Evolutionary conservation across 2,888 invertebrate species (phyloP).

Genomic region (Boloria euphrosyne): DNA sequence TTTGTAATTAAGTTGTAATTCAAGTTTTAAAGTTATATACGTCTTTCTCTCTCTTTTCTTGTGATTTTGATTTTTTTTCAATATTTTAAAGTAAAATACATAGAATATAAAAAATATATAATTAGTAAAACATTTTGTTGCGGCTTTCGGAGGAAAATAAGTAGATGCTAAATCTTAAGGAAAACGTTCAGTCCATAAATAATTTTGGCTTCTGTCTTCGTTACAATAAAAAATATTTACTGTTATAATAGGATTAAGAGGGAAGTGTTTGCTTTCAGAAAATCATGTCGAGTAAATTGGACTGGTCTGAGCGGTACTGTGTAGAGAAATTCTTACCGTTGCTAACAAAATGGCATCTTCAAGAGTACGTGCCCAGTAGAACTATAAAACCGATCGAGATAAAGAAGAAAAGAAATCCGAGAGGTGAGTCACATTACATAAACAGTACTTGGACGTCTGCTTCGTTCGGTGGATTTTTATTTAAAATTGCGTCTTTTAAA

Average conservation of each 20-base stretch:
- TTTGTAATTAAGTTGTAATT: constrained; percentile 21
- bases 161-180: constrained; percentile 13
- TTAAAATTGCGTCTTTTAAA: too few relatives aligned
- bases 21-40: constrained; percentile 20
- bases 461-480: too few relatives aligned
- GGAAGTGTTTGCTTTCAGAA: constrained; percentile 67
- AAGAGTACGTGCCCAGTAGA: constrained; percentile 61
- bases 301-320: constrained; percentile 89
- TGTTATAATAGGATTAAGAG: constrained; percentile 8
- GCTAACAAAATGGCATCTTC: constrained; percentile 88
- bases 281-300: constrained; percentile 84
- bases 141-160: constrained; percentile 13
- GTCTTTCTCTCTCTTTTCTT: constrained; percentile 28
- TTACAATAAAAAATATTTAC: constrained; percentile 4
- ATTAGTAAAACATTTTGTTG: constrained; percentile 17
- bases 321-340: constrained; percentile 90
- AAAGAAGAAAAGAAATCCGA: constrained; percentile 76
- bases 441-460: too few relatives aligned
- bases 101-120: not conserved
- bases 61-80: constrained; percentile 8
- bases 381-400: constrained; percentile 63
- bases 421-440: constrained; percentile 56
- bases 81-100: not conserved
- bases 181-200: constrained; percentile 18
- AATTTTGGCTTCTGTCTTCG: constrained; percentile 6